Evolutionary conservation across 1,140 invertebrate species (phyloP), one percentile per base, ranked within the genome.

Genomic region (Hestina assimilis): DNA sequence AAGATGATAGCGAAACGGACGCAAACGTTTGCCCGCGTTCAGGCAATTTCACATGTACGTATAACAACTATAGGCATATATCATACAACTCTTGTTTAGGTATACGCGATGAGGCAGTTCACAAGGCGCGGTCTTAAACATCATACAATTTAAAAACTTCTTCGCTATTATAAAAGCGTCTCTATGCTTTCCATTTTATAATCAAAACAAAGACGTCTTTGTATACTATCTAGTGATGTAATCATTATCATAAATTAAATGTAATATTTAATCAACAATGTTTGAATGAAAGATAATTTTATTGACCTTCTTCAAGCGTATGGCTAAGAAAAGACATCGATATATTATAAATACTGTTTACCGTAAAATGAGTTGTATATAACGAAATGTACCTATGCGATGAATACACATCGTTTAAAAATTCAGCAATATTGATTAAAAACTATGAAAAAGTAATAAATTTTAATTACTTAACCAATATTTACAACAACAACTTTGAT

Each of bases 121-220:
- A 69, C 72, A 75, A 85, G 80, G 80, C 82, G 79, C 77, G 80
- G 72, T 78, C 76, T 71, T 67, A 66, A 84, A 81, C 82, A n/a
- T n/a, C n/a, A n/a, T n/a, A n/a, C n/a, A n/a, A n/a, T n/a, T n/a
- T n/a, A n/a, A n/a, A n/a, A 72, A 63, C 63, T 59, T 74, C 71
- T 76, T 75, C 79, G 79, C 78, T 72, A 78, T 80, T 69, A 79
- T 74, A 24, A 15, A 42, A 3, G 35, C n/a, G 11, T 21, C 40
- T 11, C 19, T 41, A 19, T 24, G 3, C 40, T 23, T 24, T 21
- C 23, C 5, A 20, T 24, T 38, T 50, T 9, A 7, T 15, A 33
- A 38, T n/a, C 9, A 5, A 14, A 52, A 35, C 28, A n/a, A n/a
- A n/a, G n/a, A n/a, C n/a, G n/a, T n/a, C n/a, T n/a, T n/a, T n/a